A percentile compares a stretch with the other conserved stretches of the same genome.
Evolutionary conservation across 2,113 vertebrate genomes (phyloP).

Genomic region (Anolis sagrei): DNA sequence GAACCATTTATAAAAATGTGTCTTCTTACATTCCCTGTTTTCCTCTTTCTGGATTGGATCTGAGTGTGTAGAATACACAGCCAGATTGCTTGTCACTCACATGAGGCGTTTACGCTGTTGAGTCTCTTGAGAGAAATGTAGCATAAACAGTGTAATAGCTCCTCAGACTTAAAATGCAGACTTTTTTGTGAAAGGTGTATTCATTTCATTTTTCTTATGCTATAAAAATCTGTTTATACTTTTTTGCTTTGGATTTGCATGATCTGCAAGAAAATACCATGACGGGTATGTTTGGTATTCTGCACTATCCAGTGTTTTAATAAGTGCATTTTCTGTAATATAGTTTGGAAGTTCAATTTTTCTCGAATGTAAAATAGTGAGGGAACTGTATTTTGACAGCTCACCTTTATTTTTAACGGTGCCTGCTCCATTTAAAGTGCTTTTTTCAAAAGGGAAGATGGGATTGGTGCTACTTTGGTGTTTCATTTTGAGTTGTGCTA

Average conservation of each 20-base stretch:
- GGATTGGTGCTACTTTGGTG: neutral
- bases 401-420: constrained; percentile 8
- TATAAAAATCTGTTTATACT: neutral
- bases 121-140: constrained; percentile 2
- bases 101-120: neutral
- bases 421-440: constrained; percentile 29
- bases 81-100: constrained; percentile 5
- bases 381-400: neutral
- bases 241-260: neutral
- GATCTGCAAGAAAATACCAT: neutral
- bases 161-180: neutral
- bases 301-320: neutral
- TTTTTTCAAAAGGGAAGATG: constrained; percentile 23
- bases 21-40: neutral
- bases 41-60: neutral
- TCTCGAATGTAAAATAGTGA: neutral
- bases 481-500: constrained; percentile 14
- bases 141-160: neutral
- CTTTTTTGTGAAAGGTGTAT: neutral
- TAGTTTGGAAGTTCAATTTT: neutral
- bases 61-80: neutral
- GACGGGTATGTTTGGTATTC: neutral
- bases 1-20: neutral
- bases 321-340: neutral
- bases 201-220: neutral